Evolutionary conservation across 2,888 invertebrate species (phyloP).

Genomic region (Lasius platythorax): DNA sequence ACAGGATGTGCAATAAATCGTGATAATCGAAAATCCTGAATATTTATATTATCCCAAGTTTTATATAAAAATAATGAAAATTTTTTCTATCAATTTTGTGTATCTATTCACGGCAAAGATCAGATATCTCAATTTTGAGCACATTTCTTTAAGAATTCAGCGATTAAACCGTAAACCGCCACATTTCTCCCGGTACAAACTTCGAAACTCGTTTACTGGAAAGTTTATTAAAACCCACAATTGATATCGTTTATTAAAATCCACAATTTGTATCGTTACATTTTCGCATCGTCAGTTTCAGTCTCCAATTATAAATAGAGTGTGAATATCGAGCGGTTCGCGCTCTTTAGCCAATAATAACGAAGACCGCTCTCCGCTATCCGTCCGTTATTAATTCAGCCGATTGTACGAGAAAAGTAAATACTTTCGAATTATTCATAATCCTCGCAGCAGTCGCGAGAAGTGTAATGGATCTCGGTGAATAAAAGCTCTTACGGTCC

Average conservation of each 20-base stretch:
- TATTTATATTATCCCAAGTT: not conserved
- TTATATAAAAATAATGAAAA: not conserved
- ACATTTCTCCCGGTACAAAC: not conserved
- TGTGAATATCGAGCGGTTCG: not conserved
- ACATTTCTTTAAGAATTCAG: not conserved
- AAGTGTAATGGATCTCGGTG: conserved; percentile 59
- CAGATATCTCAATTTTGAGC: not conserved
- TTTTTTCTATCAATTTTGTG: not conserved
- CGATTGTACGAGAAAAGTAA: conserved; percentile 66
- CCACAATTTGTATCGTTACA: not conserved
- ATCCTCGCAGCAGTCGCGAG: conserved; percentile 62
- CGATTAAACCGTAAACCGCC: not conserved
- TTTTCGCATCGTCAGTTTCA: not conserved
- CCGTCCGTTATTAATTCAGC: conserved; percentile 68
- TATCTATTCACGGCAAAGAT: not conserved
- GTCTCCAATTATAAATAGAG: not conserved
- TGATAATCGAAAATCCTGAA: not conserved
- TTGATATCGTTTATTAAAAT: not conserved
- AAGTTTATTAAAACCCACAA: conserved; percentile 17
- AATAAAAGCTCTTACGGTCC: conserved; percentile 63
- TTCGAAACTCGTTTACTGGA: not conserved
- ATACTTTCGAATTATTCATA: conserved; percentile 75
- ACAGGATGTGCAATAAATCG: not conserved
- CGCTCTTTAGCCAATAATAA: conserved; percentile 47
- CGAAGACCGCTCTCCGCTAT: conserved; percentile 53